Conservation (phyloP, 2,113 vertebrate genomes). For the Elephantulus edwardii region DNA sequence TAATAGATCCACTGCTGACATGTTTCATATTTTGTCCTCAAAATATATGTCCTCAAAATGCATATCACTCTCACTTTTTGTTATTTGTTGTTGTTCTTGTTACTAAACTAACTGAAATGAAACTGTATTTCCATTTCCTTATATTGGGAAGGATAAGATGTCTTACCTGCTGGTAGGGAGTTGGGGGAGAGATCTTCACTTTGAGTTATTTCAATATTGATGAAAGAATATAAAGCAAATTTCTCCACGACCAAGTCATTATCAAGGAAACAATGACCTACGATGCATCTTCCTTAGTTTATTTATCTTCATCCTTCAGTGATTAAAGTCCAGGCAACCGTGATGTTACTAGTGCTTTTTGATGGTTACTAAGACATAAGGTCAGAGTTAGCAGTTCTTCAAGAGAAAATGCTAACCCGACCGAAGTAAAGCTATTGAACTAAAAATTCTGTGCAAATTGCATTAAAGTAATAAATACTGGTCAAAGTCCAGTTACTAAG, state of each 20-base stretch:
- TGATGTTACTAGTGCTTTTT: not conserved
- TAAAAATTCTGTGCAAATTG: not conserved
- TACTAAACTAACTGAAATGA: conserved; percentile 36
- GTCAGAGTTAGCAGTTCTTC: not conserved
- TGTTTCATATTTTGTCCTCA: conserved; percentile 41
- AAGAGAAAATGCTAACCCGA: conserved; percentile 40
- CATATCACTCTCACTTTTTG: no score
- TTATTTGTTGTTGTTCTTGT: not conserved
- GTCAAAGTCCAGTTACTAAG: not conserved
- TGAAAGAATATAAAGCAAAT: conserved; percentile 53
- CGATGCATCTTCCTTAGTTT: not conserved
- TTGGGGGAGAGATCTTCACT: conserved; percentile 9
- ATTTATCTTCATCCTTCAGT: not conserved
- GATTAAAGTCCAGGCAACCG: not conserved
- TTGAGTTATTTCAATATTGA: conserved; percentile 33
- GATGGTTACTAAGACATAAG: not conserved
- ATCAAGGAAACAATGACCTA: not conserved
- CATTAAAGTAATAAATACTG: not conserved
- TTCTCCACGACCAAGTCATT: conserved; percentile 38
- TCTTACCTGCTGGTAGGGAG: not conserved
- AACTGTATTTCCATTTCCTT: conserved; percentile 35
- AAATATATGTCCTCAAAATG: not conserved
- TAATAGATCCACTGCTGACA: conserved; percentile 56
- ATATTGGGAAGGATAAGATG: conserved; percentile 29
- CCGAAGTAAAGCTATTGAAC: not conserved